Conservation (phyloP, 2,797 vertebrate genomes). For the Botia kubotai region DNA sequence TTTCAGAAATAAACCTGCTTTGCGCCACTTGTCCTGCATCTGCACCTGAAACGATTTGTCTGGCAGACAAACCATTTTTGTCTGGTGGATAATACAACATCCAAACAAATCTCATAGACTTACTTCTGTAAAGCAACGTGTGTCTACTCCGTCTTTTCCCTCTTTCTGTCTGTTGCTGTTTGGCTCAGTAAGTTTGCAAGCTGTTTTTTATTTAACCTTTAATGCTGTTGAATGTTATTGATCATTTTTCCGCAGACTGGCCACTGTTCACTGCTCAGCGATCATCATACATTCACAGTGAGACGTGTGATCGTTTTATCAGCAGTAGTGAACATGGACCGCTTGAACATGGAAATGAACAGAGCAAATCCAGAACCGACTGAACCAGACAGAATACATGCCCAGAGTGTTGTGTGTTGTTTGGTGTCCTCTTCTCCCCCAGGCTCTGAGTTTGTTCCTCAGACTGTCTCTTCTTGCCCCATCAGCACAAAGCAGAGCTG, state of each 20-base stretch:
- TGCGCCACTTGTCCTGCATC: too few relatives aligned
- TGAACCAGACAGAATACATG: background rate
- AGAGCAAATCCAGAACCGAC: constrained; percentile 16
- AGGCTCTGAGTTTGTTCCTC: constrained; percentile 31
- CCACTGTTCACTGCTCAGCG: background rate
- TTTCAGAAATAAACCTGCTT: too few relatives aligned
- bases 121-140: too few relatives aligned
- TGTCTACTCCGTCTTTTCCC: background rate
- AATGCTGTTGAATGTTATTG: constrained; percentile 28
- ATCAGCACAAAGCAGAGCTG: constrained; percentile 54
- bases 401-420: constrained; percentile 1
- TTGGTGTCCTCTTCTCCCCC: constrained; percentile 19
- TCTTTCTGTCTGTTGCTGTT: constrained; percentile 26
- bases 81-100: too few relatives aligned
- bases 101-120: too few relatives aligned
- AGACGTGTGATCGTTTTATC: constrained; percentile 29
- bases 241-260: constrained; percentile 29
- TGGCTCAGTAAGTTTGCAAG: constrained; percentile 31
- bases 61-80: too few relatives aligned
- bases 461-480: constrained; percentile 31
- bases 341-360: constrained; percentile 11
- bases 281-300: constrained; percentile 37
- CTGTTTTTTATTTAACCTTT: constrained; percentile 49
- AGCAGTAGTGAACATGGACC: constrained; percentile 2
- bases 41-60: too few relatives aligned